phyloP scores from a whole-genome alignment of 2,113 vertebrate species.

The Rana temporaria region DNA sequence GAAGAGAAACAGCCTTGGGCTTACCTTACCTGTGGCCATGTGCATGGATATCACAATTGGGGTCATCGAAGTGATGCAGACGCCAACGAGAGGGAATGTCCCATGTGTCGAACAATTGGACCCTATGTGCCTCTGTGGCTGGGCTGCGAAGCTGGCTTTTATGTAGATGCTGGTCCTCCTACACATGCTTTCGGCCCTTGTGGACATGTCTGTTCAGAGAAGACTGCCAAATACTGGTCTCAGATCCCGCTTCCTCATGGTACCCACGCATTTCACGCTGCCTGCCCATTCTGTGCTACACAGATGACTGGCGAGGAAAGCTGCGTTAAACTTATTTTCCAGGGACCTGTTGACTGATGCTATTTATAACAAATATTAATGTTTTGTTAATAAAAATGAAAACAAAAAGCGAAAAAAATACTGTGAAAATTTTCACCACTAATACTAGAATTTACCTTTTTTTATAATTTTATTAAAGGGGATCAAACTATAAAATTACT shows the following conservation, averaged over 20 bases:
- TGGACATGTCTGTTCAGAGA: slow-evolving; percentile 96
- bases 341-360: slow-evolving; percentile 92
- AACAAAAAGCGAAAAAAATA: slow-evolving; percentile 66
- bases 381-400: slow-evolving; percentile 58
- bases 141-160: slow-evolving; percentile 94
- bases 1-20: slow-evolving; percentile 98
- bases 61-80: slow-evolving; percentile 92
- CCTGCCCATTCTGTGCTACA: slow-evolving; percentile 95
- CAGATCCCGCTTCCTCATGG: slow-evolving; percentile 96
- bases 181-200: slow-evolving; percentile 94
- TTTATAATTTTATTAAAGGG: slow-evolving; percentile 66
- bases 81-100: slow-evolving; percentile 90
- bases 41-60: slow-evolving; percentile 98
- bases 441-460: slow-evolving; percentile 74
- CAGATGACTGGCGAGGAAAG: slow-evolving; percentile 88
- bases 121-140: slow-evolving; percentile 97
- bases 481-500: slow-evolving; percentile 38
- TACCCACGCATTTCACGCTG: slow-evolving; percentile 95
- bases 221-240: slow-evolving; percentile 94
- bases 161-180: slow-evolving; percentile 92
- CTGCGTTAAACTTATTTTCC: slow-evolving; percentile 95
- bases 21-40: slow-evolving; percentile 93
- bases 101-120: slow-evolving; percentile 94
- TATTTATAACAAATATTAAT: slow-evolving; percentile 55
- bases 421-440: slow-evolving; percentile 84